Conservation (phyloP, 2,888 invertebrate species). For the Acanthoscelides obtectus region DNA sequence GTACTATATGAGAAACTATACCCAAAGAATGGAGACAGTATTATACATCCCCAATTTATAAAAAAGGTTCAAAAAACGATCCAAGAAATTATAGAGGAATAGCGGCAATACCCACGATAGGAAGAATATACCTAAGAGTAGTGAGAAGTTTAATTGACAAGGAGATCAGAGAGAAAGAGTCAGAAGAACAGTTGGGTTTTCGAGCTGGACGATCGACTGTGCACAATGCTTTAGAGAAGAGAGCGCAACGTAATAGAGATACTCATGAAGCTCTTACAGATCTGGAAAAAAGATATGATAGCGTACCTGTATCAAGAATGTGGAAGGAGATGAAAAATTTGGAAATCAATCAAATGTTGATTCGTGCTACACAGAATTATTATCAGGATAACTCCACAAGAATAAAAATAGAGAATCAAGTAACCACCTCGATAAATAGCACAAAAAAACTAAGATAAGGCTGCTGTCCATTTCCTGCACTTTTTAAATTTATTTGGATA, state of each 20-base stretch:
- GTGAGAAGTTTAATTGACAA: background rate
- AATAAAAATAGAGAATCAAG: background rate
- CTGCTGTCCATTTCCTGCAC: background rate
- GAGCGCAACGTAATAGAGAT: background rate
- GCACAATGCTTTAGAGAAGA: background rate
- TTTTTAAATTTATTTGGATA: background rate
- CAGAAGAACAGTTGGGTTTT: background rate
- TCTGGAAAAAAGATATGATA: background rate
- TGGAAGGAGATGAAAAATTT: background rate
- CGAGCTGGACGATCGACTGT: background rate
- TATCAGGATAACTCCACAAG: no score
- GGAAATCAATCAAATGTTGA: no score
- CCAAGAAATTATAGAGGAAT: background rate
- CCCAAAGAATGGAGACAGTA: background rate
- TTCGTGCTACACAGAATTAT: no score
- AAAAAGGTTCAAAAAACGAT: background rate
- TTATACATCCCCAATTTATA: background rate
- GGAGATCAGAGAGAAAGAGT: background rate
- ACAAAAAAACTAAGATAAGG: background rate
- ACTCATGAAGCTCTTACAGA: background rate
- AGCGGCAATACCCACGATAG: background rate
- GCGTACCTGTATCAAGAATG: background rate
- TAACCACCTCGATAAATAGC: background rate
- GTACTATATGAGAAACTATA: background rate
- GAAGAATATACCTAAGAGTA: background rate